Conservation (phyloP, 2,113 vertebrate genomes). For the Cyprinodon tularosa region DNA sequence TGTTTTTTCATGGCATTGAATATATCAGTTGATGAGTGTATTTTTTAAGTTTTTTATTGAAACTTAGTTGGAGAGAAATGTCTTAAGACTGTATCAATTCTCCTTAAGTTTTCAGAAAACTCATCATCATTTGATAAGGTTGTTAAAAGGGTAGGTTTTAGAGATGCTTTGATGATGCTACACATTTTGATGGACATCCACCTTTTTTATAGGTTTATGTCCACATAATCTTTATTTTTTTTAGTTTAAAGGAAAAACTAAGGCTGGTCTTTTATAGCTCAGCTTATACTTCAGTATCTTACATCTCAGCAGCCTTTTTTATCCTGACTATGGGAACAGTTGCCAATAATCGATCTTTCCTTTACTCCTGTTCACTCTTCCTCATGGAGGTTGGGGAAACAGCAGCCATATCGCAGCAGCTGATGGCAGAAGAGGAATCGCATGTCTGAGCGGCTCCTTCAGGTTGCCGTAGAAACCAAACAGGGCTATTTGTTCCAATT, state of each 20-base stretch:
- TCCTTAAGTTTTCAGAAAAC: too few relatives aligned
- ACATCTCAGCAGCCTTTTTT: background rate
- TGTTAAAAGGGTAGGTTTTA: background rate
- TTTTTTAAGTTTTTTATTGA: background rate
- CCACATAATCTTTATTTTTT: too few relatives aligned
- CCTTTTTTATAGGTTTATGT: too few relatives aligned
- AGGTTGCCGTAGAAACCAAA: conserved; percentile 77
- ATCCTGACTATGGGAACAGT: background rate
- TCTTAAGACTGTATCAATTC: background rate
- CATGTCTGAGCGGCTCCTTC: conserved; percentile 44
- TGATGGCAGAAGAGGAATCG: conserved; percentile 42
- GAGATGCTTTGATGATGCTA: background rate
- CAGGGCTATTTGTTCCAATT: conserved; percentile 74
- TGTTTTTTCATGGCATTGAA: background rate
- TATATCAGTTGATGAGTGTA: background rate
- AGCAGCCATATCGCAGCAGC: conserved; percentile 21
- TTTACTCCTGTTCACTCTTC: background rate
- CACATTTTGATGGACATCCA: too few relatives aligned
- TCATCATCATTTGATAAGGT: background rate
- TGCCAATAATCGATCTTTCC: background rate
- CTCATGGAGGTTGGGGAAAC: conserved; percentile 21
- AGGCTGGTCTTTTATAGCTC: background rate
- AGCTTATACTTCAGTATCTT: background rate
- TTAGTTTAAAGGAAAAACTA: too few relatives aligned
- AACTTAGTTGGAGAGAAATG: background rate